Evolutionary conservation across 2,888 invertebrate species (phyloP).

Genomic region (Harpalus rufipes): DNA sequence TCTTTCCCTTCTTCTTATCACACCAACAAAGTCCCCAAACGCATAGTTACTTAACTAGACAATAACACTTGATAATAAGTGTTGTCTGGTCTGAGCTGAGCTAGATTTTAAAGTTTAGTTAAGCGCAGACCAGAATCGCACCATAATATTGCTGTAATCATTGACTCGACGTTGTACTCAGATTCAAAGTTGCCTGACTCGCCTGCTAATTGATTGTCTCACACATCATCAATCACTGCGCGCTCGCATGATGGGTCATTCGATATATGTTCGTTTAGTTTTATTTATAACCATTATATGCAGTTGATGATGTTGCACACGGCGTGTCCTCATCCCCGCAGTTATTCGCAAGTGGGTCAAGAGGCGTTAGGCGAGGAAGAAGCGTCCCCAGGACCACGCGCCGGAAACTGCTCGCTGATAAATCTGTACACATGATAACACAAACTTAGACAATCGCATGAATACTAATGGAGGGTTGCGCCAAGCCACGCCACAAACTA

Average conservation of each 20-base stretch:
- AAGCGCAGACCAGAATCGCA: slow-evolving; percentile 42
- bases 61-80: slow-evolving; percentile 16
- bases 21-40: slow-evolving; percentile 34
- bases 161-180: slow-evolving; percentile 55
- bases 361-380: slow-evolving; percentile 34
- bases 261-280: slow-evolving; percentile 25
- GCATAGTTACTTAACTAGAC: slow-evolving; percentile 40
- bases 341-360: slow-evolving; percentile 65
- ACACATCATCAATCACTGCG: slow-evolving; percentile 29
- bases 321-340: slow-evolving; percentile 37
- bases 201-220: slow-evolving; percentile 40
- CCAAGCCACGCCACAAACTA: slow-evolving; percentile 14
- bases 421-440: slow-evolving; percentile 64
- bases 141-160: slow-evolving; percentile 55
- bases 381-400: slow-evolving; percentile 24
- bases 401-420: slow-evolving; percentile 60
- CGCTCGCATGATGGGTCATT: slow-evolving; percentile 37
- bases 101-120: slow-evolving; percentile 26
- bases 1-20: slow-evolving; percentile 34
- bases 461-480: slow-evolving; percentile 41
- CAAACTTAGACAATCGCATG: slow-evolving; percentile 44
- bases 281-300: slow-evolving; percentile 35
- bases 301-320: slow-evolving; percentile 30
- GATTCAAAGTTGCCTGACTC: slow-evolving; percentile 11
- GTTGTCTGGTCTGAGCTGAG: slow-evolving; percentile 29